Conservation (phyloP, 2,797 vertebrate species). For the Pseudochromis fuscus region DNA sequence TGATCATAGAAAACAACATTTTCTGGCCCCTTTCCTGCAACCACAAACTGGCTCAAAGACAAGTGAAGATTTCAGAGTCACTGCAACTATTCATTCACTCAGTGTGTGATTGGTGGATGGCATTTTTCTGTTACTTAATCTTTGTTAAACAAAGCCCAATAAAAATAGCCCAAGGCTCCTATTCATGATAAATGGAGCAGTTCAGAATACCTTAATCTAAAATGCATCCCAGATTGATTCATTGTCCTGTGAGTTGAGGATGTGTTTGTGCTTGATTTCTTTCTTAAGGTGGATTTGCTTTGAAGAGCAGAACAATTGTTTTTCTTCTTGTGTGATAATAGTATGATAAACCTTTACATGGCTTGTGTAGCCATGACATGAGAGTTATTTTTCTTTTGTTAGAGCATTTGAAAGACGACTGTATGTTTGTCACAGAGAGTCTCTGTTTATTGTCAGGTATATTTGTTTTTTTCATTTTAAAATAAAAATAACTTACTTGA, state of each 20-base stretch:
- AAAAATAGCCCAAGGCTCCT: conserved; percentile 31
- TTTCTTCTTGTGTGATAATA: not conserved
- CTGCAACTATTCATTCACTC: conserved; percentile 17
- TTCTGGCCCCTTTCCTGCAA: conserved; percentile 7
- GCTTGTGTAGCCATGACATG: conserved; percentile 3
- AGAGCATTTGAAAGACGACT: conserved; percentile 2
- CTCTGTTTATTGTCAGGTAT: conserved; percentile 23
- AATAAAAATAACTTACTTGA: conserved; percentile 48
- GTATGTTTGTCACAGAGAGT: conserved; percentile 14
- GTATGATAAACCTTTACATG: conserved; percentile 11
- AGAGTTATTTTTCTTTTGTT: conserved; percentile 1
- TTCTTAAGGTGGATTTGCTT: conserved; percentile 27
- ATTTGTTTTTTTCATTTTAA: not conserved
- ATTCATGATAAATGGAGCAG: conserved; percentile 27
- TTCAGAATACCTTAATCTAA: conserved; percentile 25
- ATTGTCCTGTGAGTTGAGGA: conserved; percentile 15
- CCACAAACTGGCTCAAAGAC: conserved; percentile 13
- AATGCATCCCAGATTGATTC: conserved; percentile 45
- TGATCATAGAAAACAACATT: conserved; percentile 12
- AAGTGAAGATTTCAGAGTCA: conserved; percentile 12
- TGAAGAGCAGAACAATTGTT: conserved; percentile 2
- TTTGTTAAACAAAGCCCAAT: conserved; percentile 34
- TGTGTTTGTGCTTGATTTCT: conserved; percentile 27
- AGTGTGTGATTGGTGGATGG: conserved; percentile 17
- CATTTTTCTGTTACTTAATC: conserved; percentile 29